Base-by-base conservation (phyloP, 2,888 invertebrate species). In the Caenorhabditis panamensis region DNA sequence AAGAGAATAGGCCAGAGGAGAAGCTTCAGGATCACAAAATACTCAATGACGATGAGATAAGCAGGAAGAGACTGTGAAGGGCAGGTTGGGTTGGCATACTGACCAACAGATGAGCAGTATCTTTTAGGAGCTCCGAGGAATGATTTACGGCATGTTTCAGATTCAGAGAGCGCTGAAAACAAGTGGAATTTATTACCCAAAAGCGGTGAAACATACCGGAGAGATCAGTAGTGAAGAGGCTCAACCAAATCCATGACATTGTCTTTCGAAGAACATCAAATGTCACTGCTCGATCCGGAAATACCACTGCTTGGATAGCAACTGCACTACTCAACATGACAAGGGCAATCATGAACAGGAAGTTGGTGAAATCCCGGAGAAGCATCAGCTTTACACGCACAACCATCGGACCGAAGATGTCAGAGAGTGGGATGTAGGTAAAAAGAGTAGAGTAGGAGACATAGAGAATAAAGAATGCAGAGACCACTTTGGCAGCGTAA, bases 371-470 rank as follows among this genome's bases (percentile, higher is more conserved):
- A 62, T 90, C 89, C n/a, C 87, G 84, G 8, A 87, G 86, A 53
- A 92, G 88, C 92, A 92, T 92, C 31, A 91, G 82, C 63, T 91
- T 91, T 26, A 93, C 91, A 58, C 92, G 89, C 67, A 92, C 91
- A 36, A 92, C 84, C 88, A 92, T 90, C 1, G 92, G 92, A 28
- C 92, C 92, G 22, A 88, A 86, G 11, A 92, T 91, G 47, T 88
- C 86, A 24, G 88, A 89, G 1, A 90, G 75, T 0, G 92, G 92
- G 28, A 92, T 88, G 86, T 92, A 92, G 41, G 91, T 91, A 71
- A 91, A 91, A 41, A 93, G 89, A 16, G 92, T 91, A 8, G 92
- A 89, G 85, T 92, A 92, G 87, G 91, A 92, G 87, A 92, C 92
- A 87, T 92, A 92, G 22, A 93, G 89, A 16, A 93, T 85, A 73